Evolutionary conservation across 1,140 invertebrate species (phyloP).

Genomic region (Oscheius sp.): DNA sequence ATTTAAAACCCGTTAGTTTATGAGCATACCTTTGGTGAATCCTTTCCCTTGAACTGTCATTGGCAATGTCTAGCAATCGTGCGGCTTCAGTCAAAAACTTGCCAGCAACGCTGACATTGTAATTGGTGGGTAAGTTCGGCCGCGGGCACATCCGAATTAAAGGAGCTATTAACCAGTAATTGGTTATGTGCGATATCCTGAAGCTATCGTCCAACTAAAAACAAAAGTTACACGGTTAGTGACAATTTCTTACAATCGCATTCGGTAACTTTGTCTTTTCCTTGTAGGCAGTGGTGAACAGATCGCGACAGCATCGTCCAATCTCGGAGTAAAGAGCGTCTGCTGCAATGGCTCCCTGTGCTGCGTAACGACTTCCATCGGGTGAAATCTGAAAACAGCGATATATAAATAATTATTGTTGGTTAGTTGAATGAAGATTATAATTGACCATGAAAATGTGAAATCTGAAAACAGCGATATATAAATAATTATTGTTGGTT

Average conservation of each 20-base stretch:
- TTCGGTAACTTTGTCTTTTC: not conserved
- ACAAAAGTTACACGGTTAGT: not conserved
- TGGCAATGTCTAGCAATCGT: not conserved
- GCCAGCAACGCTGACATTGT: not conserved
- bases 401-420: not conserved
- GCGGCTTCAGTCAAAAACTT: slow-evolving; percentile 3
- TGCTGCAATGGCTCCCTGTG: slow-evolving; percentile 28
- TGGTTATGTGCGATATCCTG: slow-evolving; percentile 15
- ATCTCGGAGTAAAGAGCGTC: slow-evolving; percentile 30
- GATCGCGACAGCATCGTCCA: slow-evolving; percentile 19
- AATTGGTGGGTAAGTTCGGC: slow-evolving; percentile 1
- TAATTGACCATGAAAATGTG: too few species aligned
- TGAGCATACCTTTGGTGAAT: slow-evolving; percentile 1
- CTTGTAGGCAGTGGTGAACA: slow-evolving; percentile 14
- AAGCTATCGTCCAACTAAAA: slow-evolving; percentile 15
- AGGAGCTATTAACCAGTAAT: slow-evolving; percentile 23
- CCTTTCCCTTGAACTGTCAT: not conserved
- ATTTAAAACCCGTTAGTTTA: not conserved
- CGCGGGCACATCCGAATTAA: slow-evolving; percentile 21
- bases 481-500: not conserved
- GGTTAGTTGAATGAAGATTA: too few species aligned
- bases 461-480: not conserved
- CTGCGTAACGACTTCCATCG: slow-evolving; percentile 8
- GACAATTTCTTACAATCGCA: not conserved
- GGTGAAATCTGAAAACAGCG: slow-evolving; percentile 6